Evolutionary conservation across 2,797 vertebrate genomes (phyloP), one percentile per base, ranked within the genome.

Genomic region (Neostethus bicornis): DNA sequence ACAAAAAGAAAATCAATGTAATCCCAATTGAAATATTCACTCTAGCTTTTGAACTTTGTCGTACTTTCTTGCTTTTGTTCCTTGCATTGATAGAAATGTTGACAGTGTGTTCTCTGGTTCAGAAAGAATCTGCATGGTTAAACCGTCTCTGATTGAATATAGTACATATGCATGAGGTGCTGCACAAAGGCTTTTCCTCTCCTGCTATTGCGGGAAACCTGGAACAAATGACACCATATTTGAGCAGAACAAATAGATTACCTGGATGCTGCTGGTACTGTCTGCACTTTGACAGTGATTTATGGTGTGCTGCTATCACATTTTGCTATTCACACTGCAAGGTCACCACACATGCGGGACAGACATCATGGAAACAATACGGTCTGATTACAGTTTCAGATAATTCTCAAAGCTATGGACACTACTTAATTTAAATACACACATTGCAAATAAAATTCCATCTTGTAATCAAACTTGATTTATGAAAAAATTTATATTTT

Each of bases 191-290:
- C 23, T 38, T 29, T 11, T 24, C 67, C 53, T 70, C 68, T 82
- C 86, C 86, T 82, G 75, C 48, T 70, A 41, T 72, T 67, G 84
- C 85, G 85, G 70, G 65, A 88, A 86, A 57, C 26, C 67, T 20
- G 51, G 52, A 84, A 76, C 84, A 83, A 89, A 90, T 87, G 75
- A 84, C 66, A 84, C 63, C 69, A 73, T 70, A 80, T 87, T 85
- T 84, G 74, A 66, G 61, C 46, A 38, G 73, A 78, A 88, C 80
- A 86, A 91, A 90, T 86, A 90, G 86, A 91, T 92, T 88, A 91
- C 75, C 74, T 68, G 77, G 59, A 78, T 80, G 80, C 77, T 66
- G 76, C 77, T 73, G 70, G 63, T 69, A 47, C 84, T 73, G 83
- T 72, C 82, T 84, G 76, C 41, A 58, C 73, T 49, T 20, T 81